Percentiles rank a stretch among this genome's conserved stretches.
Evolutionary conservation across 2,888 invertebrate genomes (phyloP).

Genomic region (Hydroisotoma schaefferi): DNA sequence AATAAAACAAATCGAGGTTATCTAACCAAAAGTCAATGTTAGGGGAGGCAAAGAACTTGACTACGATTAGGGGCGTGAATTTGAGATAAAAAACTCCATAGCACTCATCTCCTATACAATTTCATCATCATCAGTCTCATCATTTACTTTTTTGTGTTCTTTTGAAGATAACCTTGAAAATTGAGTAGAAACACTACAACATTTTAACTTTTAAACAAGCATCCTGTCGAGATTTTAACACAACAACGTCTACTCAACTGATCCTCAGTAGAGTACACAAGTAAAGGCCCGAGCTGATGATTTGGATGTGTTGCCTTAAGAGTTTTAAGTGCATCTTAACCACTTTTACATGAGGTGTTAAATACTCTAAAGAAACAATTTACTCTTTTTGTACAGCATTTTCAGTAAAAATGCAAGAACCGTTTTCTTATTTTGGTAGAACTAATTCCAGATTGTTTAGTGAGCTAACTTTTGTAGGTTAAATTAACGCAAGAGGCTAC

Average conservation of each 20-base stretch:
- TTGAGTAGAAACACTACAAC: not conserved
- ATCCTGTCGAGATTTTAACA: not conserved
- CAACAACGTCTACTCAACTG: no score
- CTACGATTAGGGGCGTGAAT: slow-evolving; percentile 9
- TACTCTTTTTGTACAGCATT: no score
- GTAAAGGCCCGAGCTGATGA: not conserved
- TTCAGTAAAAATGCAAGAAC: no score
- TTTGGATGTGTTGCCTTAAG: not conserved
- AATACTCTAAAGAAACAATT: no score
- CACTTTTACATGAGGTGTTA: no score
- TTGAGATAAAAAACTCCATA: not conserved
- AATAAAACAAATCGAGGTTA: not conserved
- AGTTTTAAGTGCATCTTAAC: no score
- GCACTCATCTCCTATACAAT: not conserved
- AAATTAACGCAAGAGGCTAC: no score
- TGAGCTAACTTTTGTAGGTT: no score
- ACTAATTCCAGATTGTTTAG: no score
- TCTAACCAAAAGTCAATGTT: slow-evolving; percentile 10
- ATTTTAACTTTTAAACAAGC: not conserved
- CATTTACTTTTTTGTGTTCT: not conserved
- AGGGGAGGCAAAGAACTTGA: not conserved
- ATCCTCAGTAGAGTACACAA: no score
- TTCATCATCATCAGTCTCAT: slow-evolving; percentile 2
- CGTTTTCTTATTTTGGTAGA: no score
- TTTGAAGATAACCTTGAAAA: slow-evolving; percentile 1